These are phyloP conservation scores for Mormyrus lacerda DNA, from an alignment of 2,113 vertebrate genomes.

Conservation along the genomic window DNA sequence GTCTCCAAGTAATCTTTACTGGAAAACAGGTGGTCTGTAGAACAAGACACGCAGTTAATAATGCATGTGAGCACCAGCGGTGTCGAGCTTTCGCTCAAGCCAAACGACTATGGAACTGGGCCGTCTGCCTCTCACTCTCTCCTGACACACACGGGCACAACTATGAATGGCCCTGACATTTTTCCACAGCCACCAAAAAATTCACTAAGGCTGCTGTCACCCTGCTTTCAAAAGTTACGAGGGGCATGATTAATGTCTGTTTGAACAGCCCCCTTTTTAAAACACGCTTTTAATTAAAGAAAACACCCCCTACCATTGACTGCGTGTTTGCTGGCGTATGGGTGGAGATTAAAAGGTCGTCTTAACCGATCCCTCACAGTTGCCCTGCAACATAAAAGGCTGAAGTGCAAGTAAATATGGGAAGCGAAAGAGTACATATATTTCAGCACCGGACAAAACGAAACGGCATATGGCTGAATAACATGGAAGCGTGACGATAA, in stretches of 20 bases:
- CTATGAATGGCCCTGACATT: conserved; percentile 58
- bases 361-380: not conserved
- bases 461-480: not conserved
- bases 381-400: not conserved
- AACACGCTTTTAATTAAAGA: conserved; percentile 13
- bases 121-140: conserved; percentile 44
- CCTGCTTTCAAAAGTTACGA: conserved; percentile 38
- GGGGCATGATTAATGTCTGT: conserved; percentile 32
- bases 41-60: conserved; percentile 54
- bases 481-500: not conserved
- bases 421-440: not conserved
- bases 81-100: conserved; percentile 61
- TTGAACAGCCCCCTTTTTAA: conserved; percentile 29
- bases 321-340: not conserved
- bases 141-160: conserved; percentile 61
- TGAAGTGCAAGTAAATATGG: not conserved
- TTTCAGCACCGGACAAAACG: not conserved
- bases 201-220: conserved; percentile 38
- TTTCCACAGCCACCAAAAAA: conserved; percentile 45
- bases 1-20: conserved; percentile 70
- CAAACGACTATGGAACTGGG: conserved; percentile 33
- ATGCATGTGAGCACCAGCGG: conserved; percentile 62
- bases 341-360: not conserved
- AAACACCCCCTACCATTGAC: not conserved
- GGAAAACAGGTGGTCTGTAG: conserved; percentile 64